A percentile compares a stretch with the other conserved stretches of the same genome.
Evolutionary conservation across 1,140 invertebrate genomes (phyloP).

Genomic region (Pomacea maculata): DNA sequence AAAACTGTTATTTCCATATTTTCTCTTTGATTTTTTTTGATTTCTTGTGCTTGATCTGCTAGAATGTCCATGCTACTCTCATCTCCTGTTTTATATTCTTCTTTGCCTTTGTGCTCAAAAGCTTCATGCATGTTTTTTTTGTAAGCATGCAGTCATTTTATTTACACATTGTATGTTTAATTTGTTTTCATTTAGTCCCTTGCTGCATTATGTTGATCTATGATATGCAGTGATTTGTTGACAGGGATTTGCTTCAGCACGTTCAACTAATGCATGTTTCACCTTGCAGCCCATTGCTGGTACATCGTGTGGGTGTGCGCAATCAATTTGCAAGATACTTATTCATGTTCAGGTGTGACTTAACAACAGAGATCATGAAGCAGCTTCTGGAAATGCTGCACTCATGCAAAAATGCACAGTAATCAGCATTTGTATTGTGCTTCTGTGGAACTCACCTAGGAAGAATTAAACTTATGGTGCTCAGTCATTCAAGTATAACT

Average conservation of each 20-base stretch:
- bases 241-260: too few species aligned
- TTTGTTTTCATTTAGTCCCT: conserved; percentile 1
- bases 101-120: not conserved
- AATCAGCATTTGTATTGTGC: too few species aligned
- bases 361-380: too few species aligned
- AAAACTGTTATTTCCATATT: too few species aligned
- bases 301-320: conserved; percentile 7
- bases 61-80: not conserved
- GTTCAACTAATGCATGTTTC: not conserved
- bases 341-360: not conserved
- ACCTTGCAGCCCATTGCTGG: not conserved
- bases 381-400: too few species aligned
- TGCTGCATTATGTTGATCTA: not conserved
- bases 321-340: conserved; percentile 6
- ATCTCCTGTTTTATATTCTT: not conserved
- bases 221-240: too few species aligned
- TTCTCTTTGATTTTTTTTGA: not conserved
- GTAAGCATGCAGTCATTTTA: not conserved
- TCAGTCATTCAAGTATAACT: too few species aligned
- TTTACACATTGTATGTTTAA: conserved; percentile 4
- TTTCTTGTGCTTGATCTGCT: not conserved
- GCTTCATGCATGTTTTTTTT: not conserved
- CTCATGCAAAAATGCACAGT: too few species aligned
- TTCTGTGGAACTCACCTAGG: too few species aligned
- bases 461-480: too few species aligned